A percentile compares a stretch with the other conserved stretches of the same genome.
Conservation (phyloP, 2,888 invertebrate species). For the Acrocyrtus sp. region DNA sequence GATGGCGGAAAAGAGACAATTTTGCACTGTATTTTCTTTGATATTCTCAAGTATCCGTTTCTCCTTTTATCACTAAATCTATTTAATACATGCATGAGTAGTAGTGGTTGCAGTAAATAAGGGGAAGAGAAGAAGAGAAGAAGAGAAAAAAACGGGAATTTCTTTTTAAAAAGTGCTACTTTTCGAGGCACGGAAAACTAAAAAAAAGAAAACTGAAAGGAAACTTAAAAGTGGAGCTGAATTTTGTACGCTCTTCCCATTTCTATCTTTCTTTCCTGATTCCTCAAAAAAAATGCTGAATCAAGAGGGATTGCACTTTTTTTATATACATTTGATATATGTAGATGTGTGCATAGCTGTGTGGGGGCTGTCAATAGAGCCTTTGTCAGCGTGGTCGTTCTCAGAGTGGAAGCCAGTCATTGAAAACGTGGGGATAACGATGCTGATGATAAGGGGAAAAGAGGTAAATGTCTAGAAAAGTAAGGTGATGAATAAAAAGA, state of each 20-base stretch:
- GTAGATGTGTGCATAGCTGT: background rate
- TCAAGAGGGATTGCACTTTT: background rate
- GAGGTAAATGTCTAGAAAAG: constrained; percentile 15
- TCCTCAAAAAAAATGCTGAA: background rate
- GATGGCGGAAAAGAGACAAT: constrained; percentile 12
- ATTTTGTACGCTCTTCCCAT: constrained; percentile 27
- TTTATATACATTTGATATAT: background rate
- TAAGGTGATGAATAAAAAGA: constrained; percentile 42
- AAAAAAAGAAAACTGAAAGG: constrained; percentile 2
- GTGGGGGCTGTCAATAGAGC: background rate
- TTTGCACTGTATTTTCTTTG: constrained; percentile 23
- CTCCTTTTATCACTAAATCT: constrained; percentile 3
- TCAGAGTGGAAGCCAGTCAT: background rate
- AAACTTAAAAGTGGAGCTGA: constrained; percentile 16
- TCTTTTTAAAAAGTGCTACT: background rate
- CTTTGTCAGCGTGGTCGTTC: background rate
- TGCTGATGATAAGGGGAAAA: background rate
- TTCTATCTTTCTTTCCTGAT: constrained; percentile 1
- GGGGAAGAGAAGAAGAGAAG: constrained; percentile 14
- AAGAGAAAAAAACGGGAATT: constrained; percentile 6
- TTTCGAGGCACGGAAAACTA: constrained; percentile 1
- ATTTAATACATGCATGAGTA: background rate
- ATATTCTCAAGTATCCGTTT: constrained; percentile 32
- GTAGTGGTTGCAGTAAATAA: constrained; percentile 16
- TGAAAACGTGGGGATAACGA: background rate